Conservation (phyloP, 1,140 invertebrate species). For the Microplitis mediator region DNA sequence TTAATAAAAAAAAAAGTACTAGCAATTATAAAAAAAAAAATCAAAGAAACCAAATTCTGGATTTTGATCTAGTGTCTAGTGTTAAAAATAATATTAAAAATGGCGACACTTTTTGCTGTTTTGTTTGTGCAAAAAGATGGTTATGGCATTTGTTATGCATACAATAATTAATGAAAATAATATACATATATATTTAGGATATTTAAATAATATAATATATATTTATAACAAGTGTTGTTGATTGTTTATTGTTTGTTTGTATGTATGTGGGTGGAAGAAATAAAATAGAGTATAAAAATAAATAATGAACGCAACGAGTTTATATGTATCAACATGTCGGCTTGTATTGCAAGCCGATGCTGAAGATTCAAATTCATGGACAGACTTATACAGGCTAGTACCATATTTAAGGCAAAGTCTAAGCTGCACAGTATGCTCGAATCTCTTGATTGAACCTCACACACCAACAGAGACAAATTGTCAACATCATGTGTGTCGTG, state of each 20-base stretch:
- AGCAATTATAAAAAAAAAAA: not conserved
- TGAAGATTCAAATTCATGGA: constrained; percentile 75
- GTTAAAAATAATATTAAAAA: constrained; percentile 38
- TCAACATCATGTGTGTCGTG: constrained; percentile 86
- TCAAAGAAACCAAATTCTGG: not conserved
- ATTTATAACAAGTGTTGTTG: not conserved
- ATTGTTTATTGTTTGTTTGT: not conserved
- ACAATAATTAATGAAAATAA: constrained; percentile 8
- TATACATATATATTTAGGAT: not conserved
- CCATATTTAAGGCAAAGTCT: constrained; percentile 85
- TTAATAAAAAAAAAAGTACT: too few species aligned
- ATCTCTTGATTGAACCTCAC: constrained; percentile 81
- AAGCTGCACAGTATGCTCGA: constrained; percentile 86
- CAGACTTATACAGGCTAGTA: constrained; percentile 80
- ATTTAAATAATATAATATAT: not conserved
- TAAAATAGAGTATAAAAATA: not conserved
- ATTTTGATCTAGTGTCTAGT: not conserved
- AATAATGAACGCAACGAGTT: constrained; percentile 82
- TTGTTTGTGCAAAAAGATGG: constrained; percentile 52
- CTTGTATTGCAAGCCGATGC: constrained; percentile 75
- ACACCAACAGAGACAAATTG: constrained; percentile 81
- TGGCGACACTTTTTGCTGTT: constrained; percentile 45
- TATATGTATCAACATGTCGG: constrained; percentile 83
- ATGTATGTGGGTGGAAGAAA: too few species aligned
- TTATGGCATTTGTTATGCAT: constrained; percentile 39